Conservation (phyloP, 2,888 invertebrate species). For the Oegoconia quadripuncta region DNA sequence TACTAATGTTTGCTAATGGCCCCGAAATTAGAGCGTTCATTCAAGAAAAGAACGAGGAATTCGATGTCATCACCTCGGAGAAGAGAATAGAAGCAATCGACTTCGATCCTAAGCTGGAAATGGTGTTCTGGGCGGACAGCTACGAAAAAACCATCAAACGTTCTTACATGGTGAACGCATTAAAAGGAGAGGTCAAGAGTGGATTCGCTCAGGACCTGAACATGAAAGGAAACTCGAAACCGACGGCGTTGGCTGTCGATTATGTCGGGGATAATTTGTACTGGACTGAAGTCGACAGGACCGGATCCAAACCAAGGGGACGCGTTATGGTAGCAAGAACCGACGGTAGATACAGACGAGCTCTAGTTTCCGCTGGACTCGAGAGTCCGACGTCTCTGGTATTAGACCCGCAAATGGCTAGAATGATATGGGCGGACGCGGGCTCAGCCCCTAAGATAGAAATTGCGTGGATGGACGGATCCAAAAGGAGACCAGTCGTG, state of each 20-base stretch:
- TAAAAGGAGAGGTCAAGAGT: constrained; percentile 86
- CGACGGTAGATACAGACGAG: constrained; percentile 92
- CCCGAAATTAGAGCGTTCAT: constrained; percentile 90
- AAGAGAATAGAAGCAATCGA: constrained; percentile 95
- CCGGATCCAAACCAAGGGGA: constrained; percentile 86
- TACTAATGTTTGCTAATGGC: constrained; percentile 88
- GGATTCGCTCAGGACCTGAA: constrained; percentile 93
- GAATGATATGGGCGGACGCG: constrained; percentile 96
- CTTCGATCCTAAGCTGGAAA: constrained; percentile 89
- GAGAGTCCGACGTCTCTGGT: constrained; percentile 94
- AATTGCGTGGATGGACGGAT: constrained; percentile 98
- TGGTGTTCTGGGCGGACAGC: constrained; percentile 97
- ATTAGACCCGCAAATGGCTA: constrained; percentile 90
- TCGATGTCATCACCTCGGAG: constrained; percentile 89
- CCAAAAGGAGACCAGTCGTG: constrained; percentile 89
- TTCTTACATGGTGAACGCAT: constrained; percentile 92
- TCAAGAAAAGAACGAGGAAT: constrained; percentile 82
- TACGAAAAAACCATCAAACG: constrained; percentile 94
- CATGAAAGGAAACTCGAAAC: constrained; percentile 90
- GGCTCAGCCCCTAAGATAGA: constrained; percentile 96
- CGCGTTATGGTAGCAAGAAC: constrained; percentile 92
- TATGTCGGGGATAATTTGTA: constrained; percentile 96
- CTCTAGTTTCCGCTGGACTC: constrained; percentile 87
- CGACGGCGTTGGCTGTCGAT: constrained; percentile 94
- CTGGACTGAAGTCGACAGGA: constrained; percentile 92